Percentiles rank a stretch among this genome's conserved stretches.
These are phyloP conservation scores for Pristis pectinata DNA, from an alignment of 2,797 vertebrate genomes.

Conservation along the genomic window DNA sequence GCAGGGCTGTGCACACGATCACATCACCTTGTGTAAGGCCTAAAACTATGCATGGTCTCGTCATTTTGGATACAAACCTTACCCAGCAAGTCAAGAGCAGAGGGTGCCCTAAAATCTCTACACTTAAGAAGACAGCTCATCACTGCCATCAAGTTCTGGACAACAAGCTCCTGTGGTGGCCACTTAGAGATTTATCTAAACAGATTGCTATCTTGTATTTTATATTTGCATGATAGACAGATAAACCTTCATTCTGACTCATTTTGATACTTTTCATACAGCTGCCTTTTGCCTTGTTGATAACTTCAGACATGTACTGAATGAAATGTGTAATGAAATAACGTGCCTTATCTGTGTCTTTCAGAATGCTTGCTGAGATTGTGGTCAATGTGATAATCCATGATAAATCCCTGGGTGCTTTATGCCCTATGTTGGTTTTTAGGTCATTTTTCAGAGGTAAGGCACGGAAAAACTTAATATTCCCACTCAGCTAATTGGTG, in stretches of 20 bases:
- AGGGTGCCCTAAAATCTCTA: too few species aligned
- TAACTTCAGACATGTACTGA: neutral
- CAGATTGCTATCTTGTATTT: neutral
- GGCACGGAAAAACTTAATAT: neutral
- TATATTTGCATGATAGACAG: neutral
- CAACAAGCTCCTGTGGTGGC: neutral
- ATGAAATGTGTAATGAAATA: neutral
- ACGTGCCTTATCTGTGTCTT: neutral
- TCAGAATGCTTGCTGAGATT: neutral
- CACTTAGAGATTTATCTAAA: neutral
- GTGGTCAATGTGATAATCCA: neutral
- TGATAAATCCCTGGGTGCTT: neutral
- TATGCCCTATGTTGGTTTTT: neutral
- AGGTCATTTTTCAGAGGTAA: neutral
- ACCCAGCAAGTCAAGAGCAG: too few species aligned
- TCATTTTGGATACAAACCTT: too few species aligned
- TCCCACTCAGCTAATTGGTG: neutral
- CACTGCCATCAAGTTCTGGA: too few species aligned
- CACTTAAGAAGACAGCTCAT: too few species aligned
- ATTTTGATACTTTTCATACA: neutral
- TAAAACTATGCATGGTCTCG: too few species aligned
- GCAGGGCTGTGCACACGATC: too few species aligned
- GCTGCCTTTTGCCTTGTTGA: neutral
- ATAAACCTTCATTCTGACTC: neutral
- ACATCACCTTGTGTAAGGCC: too few species aligned